Conservation (phyloP, 2,888 invertebrate genomes). For the Flexamia atlantica region DNA sequence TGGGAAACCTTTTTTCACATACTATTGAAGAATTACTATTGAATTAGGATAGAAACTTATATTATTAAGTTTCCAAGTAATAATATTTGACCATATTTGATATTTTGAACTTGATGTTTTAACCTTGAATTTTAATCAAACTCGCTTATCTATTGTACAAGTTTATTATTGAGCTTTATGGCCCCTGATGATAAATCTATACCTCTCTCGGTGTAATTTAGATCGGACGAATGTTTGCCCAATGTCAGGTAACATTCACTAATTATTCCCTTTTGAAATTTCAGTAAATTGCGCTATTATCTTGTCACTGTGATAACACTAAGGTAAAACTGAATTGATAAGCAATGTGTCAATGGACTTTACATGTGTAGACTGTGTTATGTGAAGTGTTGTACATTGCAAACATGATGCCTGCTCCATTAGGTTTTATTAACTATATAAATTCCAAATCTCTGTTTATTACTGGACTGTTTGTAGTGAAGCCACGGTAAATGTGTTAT, state of each 20-base stretch:
- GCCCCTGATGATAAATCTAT: no score
- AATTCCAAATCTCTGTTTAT: conserved; percentile 36
- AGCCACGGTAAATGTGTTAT: conserved; percentile 10
- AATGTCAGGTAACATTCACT: not conserved
- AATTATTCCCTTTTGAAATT: conserved; percentile 22
- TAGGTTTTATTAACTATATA: conserved; percentile 21
- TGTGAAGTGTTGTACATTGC: not conserved
- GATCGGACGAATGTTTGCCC: not conserved
- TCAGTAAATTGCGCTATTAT: conserved; percentile 5
- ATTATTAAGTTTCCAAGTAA: no score
- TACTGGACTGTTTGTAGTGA: not conserved
- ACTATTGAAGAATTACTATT: no score
- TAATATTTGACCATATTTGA: no score
- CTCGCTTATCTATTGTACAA: no score
- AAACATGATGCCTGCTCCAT: conserved; percentile 37
- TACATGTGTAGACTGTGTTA: not conserved
- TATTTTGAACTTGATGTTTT: no score
- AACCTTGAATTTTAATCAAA: no score
- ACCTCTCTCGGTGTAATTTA: no score
- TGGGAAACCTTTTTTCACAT: no score
- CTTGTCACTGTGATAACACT: not conserved
- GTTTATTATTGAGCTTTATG: no score
- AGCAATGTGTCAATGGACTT: not conserved
- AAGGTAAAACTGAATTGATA: not conserved
- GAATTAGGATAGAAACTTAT: no score